phyloP scores from a whole-genome alignment of 2,888 invertebrate species.

The Strigamia maritima region DNA sequence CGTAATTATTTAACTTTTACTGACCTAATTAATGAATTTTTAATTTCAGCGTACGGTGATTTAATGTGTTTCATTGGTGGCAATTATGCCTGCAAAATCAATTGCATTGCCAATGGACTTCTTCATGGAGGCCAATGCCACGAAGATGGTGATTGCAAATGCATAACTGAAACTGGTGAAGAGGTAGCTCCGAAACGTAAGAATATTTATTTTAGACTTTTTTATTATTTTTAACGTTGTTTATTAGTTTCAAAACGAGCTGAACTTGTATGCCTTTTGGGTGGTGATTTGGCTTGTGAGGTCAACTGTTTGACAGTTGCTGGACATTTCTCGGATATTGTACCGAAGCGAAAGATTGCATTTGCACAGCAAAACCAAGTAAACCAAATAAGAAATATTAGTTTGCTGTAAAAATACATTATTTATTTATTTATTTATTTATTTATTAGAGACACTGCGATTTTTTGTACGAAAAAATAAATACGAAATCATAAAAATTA shows the following conservation, averaged over 20 bases:
- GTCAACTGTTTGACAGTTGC: neutral
- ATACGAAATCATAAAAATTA: too few relatives aligned
- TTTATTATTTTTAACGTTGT: neutral
- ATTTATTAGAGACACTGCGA: too few relatives aligned
- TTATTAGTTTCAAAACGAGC: neutral
- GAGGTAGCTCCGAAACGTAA: neutral
- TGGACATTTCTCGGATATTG: neutral
- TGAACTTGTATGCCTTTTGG: slow-evolving; percentile 13
- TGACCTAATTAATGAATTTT: neutral
- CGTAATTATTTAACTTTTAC: too few relatives aligned
- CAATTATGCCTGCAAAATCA: neutral
- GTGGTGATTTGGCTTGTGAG: slow-evolving; percentile 23
- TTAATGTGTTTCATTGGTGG: slow-evolving; percentile 12
- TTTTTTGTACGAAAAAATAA: too few relatives aligned
- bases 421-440: too few relatives aligned
- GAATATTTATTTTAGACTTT: neutral
- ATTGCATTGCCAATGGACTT: slow-evolving; percentile 6
- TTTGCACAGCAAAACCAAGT: neutral
- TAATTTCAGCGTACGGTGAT: slow-evolving; percentile 12
- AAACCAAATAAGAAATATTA: neutral
- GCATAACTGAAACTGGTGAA: neutral
- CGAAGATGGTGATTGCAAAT: neutral
- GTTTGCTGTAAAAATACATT: neutral
- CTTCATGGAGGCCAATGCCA: slow-evolving; percentile 26
- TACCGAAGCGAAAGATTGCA: neutral